phyloP scores from a whole-genome alignment of 1,140 invertebrate genomes.

The Musca domestica region DNA sequence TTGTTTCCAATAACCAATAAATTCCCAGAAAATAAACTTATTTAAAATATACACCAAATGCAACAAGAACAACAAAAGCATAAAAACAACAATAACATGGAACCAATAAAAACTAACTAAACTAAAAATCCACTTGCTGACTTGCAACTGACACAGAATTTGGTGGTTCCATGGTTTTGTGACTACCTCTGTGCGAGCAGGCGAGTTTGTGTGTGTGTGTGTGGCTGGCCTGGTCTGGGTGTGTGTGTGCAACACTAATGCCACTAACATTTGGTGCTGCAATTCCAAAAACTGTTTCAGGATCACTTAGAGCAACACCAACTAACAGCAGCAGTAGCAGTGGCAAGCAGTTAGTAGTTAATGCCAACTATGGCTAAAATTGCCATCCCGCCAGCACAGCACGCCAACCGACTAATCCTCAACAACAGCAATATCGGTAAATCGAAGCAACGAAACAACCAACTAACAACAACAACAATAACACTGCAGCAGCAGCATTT shows the following conservation, averaged over 20 bases:
- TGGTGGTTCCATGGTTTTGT: no score
- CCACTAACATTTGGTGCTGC: background rate
- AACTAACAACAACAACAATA: background rate
- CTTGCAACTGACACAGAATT: conserved; percentile 12
- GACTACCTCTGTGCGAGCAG: no score
- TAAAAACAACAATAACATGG: background rate
- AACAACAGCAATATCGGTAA: conserved; percentile 14
- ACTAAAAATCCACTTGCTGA: conserved; percentile 11
- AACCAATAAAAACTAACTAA: conserved; percentile 3
- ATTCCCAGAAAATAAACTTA: conserved; percentile 11
- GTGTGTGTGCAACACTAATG: conserved; percentile 12
- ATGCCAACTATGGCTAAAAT: background rate
- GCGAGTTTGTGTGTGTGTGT: no score
- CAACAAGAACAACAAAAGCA: background rate
- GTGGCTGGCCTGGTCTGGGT: no score
- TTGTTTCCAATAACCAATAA: conserved; percentile 17
- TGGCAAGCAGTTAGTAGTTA: background rate
- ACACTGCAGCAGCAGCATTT: no score
- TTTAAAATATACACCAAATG: conserved; percentile 3
- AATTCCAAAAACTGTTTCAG: no score
- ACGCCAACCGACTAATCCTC: conserved; percentile 1
- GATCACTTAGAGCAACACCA: background rate
- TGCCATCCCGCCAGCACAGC: no score
- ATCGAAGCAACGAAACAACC: conserved; percentile 9
- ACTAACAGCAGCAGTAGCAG: background rate